Evolutionary conservation across 2,888 invertebrate genomes (phyloP).

Genomic region (Zygaena filipendulae): DNA sequence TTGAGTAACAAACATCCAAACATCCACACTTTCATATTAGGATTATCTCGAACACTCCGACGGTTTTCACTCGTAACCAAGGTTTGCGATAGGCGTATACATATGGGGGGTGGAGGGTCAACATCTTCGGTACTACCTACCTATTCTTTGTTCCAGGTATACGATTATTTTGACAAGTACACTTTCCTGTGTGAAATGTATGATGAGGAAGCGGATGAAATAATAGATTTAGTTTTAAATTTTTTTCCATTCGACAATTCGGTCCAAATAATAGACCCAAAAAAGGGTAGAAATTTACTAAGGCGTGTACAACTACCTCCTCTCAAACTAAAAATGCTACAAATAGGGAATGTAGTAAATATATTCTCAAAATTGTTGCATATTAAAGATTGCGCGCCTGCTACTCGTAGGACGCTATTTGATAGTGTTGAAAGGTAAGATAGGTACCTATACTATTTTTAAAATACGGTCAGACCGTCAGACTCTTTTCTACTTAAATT

Average conservation of each 20-base stretch:
- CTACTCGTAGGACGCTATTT: conserved; percentile 71
- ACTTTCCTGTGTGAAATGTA: conserved; percentile 86
- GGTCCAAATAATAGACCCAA: conserved; percentile 78
- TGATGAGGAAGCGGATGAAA: conserved; percentile 77
- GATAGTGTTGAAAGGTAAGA: conserved; percentile 72
- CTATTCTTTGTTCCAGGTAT: conserved; percentile 34
- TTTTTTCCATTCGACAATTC: conserved; percentile 83
- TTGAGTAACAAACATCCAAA: too few relatives aligned
- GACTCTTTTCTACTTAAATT: too few relatives aligned
- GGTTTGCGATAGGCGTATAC: too few relatives aligned
- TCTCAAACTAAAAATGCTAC: conserved; percentile 73
- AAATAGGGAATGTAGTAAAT: conserved; percentile 77
- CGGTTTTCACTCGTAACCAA: too few relatives aligned
- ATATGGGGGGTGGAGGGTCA: too few relatives aligned
- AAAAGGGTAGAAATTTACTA: conserved; percentile 69
- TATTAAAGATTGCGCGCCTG: conserved; percentile 76
- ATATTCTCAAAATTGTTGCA: conserved; percentile 79
- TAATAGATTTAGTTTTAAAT: conserved; percentile 76
- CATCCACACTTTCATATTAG: too few relatives aligned
- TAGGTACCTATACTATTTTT: background rate
- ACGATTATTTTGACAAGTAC: conserved; percentile 64
- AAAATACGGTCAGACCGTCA: too few relatives aligned
- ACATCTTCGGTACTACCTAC: too few relatives aligned
- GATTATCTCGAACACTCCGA: too few relatives aligned
- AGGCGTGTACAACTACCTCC: conserved; percentile 73